phyloP scores from a whole-genome alignment of 2,888 invertebrate species.

The Drosophila helvetica region DNA sequence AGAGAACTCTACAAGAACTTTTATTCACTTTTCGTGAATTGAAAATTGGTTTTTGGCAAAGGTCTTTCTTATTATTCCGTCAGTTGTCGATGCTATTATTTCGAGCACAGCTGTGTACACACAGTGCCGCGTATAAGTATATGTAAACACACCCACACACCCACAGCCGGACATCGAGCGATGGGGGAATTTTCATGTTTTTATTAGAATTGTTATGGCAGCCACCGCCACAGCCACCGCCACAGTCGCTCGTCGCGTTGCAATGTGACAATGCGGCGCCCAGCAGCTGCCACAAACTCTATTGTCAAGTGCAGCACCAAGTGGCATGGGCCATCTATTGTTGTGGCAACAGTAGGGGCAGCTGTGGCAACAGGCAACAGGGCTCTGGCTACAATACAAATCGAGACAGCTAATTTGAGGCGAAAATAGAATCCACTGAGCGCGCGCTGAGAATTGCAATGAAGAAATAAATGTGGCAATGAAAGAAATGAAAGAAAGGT shows the following conservation, averaged over 20 bases:
- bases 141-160: constrained; percentile 17
- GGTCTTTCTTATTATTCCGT: background rate
- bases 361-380: constrained; percentile 33
- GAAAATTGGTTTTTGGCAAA: background rate
- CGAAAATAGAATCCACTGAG: constrained; percentile 6
- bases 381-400: constrained; percentile 41
- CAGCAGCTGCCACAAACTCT: constrained; percentile 55
- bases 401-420: constrained; percentile 59
- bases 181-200: constrained; percentile 64
- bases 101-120: constrained; percentile 11
- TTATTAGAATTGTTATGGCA: constrained; percentile 63
- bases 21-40: background rate
- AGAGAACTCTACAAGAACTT: background rate
- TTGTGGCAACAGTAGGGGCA: constrained; percentile 32
- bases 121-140: background rate
- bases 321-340: constrained; percentile 25
- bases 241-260: constrained; percentile 53
- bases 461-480: background rate
- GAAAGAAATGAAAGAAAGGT: constrained; percentile 38
- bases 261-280: constrained; percentile 46
- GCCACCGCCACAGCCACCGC: background rate
- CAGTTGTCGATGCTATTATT: constrained; percentile 7
- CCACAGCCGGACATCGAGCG: constrained; percentile 17
- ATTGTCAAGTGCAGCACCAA: constrained; percentile 72
- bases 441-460: background rate